Evolutionary conservation across 2,113 vertebrate species (phyloP), one percentile per base, ranked within the genome.

Genomic region (Rousettus leschenaultii): DNA sequence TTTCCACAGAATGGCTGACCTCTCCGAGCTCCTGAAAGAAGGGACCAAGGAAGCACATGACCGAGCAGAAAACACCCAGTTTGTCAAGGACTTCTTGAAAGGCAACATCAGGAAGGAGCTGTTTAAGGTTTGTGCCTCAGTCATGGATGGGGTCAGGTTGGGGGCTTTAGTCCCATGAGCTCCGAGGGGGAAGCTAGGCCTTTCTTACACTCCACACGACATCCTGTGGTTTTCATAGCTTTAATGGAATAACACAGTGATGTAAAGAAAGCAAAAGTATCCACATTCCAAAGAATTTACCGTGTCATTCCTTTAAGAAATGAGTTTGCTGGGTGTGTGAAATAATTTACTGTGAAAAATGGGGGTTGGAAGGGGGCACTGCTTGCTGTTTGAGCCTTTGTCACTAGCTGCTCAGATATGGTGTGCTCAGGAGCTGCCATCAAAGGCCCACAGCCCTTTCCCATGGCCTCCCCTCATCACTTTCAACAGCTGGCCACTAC

Each of bases 81-180:
- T 99, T 96, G 99, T 99, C 95, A 99, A 99, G 97, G 99, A 99
- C 95, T 99, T 99, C 97, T 99, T 99, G 89, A 99, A 98, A 94
- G 99, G 99, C 18, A 99, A 98, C 57, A 99, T 99, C 97, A 98
- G 98, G 89, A 99, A 98, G 98, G 99, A 99, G 95, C 98, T 99
- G 30, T 99, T 99, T 96, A 99, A 99, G 99, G 99, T 99, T 95
- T 87, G 98, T 83, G 74, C 40, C 26, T 90, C 12, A 16, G 11
- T 94, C n/a, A 16, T 33, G 63, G 75, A 63, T 18, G 40, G 86
- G 63, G 48, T 87, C 2, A 1, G 63, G 10, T 51, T 53, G 30
- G 68, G 40, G 30, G 40, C 24, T 65, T 84, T 51, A 7, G 57
- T 74, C 19, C 12, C 63, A 10, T n/a, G 48, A 74, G 66, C 74